A percentile compares a stretch with the other conserved stretches of the same genome.
Evolutionary conservation across 2,888 invertebrate genomes (phyloP).

Genomic region (Drosophila tanythrix): DNA sequence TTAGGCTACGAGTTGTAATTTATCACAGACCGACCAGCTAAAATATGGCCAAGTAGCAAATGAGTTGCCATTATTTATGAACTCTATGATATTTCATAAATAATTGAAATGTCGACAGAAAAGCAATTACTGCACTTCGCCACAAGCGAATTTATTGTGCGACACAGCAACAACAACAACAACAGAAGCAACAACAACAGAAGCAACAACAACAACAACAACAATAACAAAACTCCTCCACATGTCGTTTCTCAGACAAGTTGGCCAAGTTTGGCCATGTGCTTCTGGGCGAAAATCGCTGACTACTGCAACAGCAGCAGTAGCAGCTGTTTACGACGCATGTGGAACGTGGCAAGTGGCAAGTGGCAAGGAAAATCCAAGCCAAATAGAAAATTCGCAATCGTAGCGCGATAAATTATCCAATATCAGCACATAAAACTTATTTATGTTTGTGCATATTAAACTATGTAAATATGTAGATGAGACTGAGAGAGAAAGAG

Average conservation of each 20-base stretch:
- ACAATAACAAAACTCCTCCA: conserved; percentile 30
- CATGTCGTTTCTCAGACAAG: conserved; percentile 17
- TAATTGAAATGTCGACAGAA: conserved; percentile 74
- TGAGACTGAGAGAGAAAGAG: background rate
- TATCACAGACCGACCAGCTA: conserved; percentile 54
- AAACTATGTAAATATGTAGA: conserved; percentile 51
- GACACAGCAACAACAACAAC: conserved; percentile 22
- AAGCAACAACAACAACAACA: conserved; percentile 4
- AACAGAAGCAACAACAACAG: conserved; percentile 7
- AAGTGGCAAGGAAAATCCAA: conserved; percentile 6
- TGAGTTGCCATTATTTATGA: conserved; percentile 60
- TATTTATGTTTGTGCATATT: conserved; percentile 68
- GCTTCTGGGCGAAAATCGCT: conserved; percentile 21
- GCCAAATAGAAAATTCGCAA: conserved; percentile 49
- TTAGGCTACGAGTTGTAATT: conserved; percentile 37
- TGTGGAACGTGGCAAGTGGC: conserved; percentile 10
- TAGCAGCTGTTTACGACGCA: conserved; percentile 41
- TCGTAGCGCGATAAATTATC: conserved; percentile 59
- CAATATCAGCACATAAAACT: conserved; percentile 68
- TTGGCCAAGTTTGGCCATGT: conserved; percentile 15
- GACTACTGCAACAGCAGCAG: conserved; percentile 2
- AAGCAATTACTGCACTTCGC: conserved; percentile 58
- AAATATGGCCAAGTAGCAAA: conserved; percentile 46
- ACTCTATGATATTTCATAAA: conserved; percentile 71
- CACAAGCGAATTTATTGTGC: conserved; percentile 52